Percentiles rank a stretch among this genome's conserved stretches.
Conservation (phyloP, 1,140 invertebrate genomes). For the Leptonema lineaticorne region DNA sequence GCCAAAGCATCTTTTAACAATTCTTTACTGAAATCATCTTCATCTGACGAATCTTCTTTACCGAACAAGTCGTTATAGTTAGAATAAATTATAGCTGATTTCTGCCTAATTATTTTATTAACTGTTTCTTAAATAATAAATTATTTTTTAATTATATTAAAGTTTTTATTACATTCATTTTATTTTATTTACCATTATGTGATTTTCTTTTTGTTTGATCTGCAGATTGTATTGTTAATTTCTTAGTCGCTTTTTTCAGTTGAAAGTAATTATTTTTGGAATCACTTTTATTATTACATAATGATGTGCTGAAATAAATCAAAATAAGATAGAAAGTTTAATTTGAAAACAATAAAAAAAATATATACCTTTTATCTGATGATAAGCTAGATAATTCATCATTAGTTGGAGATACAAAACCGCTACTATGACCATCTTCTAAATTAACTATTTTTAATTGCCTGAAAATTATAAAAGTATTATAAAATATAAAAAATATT, state of each 20-base stretch:
- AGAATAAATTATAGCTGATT: slow-evolving; percentile 1
- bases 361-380: neutral
- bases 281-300: too few species aligned
- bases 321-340: too few species aligned
- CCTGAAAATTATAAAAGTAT: slow-evolving; percentile 1
- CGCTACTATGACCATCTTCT: slow-evolving; percentile 36
- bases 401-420: slow-evolving; percentile 36
- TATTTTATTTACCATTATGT: slow-evolving; percentile 7
- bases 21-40: neutral
- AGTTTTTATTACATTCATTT: neutral
- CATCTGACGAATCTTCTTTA: too few species aligned
- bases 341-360: too few species aligned
- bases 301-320: too few species aligned
- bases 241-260: neutral
- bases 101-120: neutral
- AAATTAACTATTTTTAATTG: slow-evolving; percentile 13
- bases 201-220: slow-evolving; percentile 32
- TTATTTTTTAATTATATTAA: neutral
- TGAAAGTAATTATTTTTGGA: too few species aligned
- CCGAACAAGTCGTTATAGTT: neutral
- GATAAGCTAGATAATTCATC: slow-evolving; percentile 28
- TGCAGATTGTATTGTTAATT: slow-evolving; percentile 26
- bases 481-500: too few species aligned
- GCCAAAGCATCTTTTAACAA: slow-evolving; percentile 20
- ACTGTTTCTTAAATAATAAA: neutral